Evolutionary conservation across 2,888 invertebrate species (phyloP).

Genomic region (Apamea crenata): DNA sequence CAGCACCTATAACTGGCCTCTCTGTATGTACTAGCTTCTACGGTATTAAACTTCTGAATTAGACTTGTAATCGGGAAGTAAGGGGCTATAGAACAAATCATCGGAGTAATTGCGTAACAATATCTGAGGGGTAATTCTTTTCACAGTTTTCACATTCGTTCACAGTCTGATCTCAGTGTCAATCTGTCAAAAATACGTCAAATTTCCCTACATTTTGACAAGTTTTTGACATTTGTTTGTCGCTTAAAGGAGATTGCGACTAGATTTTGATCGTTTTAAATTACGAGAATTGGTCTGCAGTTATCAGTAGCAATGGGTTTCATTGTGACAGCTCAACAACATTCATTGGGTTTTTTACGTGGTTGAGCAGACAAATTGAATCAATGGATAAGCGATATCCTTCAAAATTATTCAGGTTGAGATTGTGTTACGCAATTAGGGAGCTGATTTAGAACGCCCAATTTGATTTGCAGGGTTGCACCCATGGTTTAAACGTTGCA

Average conservation of each 20-base stretch:
- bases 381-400: not conserved
- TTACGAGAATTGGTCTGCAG: too few relatives aligned
- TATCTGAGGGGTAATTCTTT: too few relatives aligned
- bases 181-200: too few relatives aligned
- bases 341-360: not conserved
- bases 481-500: not conserved
- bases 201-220: too few relatives aligned
- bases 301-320: too few relatives aligned
- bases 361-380: not conserved
- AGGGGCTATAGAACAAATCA: slow-evolving; percentile 16
- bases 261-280: too few relatives aligned
- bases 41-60: slow-evolving; percentile 22
- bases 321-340: not conserved
- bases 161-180: too few relatives aligned
- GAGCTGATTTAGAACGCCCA: not conserved
- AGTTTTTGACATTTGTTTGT: too few relatives aligned
- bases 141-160: too few relatives aligned
- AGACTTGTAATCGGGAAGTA: slow-evolving; percentile 19
- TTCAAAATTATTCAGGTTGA: not conserved
- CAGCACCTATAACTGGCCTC: slow-evolving; percentile 41
- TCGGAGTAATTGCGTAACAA: not conserved
- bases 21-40: slow-evolving; percentile 7
- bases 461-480: not conserved
- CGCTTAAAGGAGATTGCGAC: too few relatives aligned
- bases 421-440: not conserved